Conservation (phyloP, 2,888 invertebrate species). For the Caenorhabditis panamensis region DNA sequence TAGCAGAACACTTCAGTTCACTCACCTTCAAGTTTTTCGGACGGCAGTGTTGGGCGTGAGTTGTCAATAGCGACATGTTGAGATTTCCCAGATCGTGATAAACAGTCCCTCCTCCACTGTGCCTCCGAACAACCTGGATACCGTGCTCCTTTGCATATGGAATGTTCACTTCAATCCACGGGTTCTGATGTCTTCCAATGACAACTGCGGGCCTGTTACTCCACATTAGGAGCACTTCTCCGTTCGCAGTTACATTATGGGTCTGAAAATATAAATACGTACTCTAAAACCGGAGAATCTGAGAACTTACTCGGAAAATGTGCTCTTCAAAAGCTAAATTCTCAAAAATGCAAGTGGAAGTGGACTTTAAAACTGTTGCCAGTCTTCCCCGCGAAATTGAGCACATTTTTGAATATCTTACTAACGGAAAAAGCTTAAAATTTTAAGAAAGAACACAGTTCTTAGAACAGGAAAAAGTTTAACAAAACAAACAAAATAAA, state of each 20-base stretch:
- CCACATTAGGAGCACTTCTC: conserved; percentile 93
- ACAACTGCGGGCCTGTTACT: conserved; percentile 94
- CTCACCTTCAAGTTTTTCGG: conserved; percentile 87
- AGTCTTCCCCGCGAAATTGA: conserved; percentile 37
- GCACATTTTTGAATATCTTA: conserved; percentile 26
- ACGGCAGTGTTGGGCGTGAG: conserved; percentile 89
- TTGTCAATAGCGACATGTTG: conserved; percentile 93
- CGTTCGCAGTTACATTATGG: conserved; percentile 87
- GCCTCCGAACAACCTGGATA: conserved; percentile 87
- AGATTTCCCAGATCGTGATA: conserved; percentile 92
- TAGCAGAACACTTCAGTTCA: background rate
- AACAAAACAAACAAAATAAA: background rate
- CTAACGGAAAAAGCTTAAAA: background rate
- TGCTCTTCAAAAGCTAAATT: conserved; percentile 97
- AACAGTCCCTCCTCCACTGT: conserved; percentile 94
- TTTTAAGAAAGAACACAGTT: background rate
- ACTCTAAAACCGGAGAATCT: background rate
- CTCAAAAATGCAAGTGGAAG: conserved; percentile 91
- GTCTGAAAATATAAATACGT: conserved; percentile 28
- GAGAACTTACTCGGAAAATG: conserved; percentile 88
- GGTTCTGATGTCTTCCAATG: conserved; percentile 96
- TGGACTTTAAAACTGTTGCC: conserved; percentile 89
- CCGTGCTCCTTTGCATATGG: conserved; percentile 85
- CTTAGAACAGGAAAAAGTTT: background rate
- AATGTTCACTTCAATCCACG: conserved; percentile 93